Conservation (phyloP, 1,140 invertebrate genomes). For the Amyelois transitella region DNA sequence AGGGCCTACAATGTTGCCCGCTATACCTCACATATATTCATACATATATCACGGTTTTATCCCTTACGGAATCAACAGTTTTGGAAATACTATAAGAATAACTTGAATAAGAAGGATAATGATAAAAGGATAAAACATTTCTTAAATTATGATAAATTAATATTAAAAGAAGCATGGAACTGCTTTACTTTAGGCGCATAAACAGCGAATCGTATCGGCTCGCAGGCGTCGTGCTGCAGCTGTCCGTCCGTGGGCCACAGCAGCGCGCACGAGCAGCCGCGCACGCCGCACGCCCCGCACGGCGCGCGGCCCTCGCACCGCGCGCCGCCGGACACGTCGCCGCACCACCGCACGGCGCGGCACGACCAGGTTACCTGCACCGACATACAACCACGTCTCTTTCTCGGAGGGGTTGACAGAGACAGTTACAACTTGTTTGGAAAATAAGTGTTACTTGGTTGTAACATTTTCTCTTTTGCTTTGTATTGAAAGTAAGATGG, state of each 20-base stretch:
- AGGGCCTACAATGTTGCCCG: too few relatives aligned
- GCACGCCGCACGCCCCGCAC: constrained; percentile 25
- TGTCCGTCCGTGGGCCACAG: constrained; percentile 21
- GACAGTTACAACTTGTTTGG: not conserved
- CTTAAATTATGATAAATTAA: not conserved
- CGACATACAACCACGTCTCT: too few relatives aligned
- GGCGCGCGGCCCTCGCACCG: constrained; percentile 15
- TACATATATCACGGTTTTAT: too few relatives aligned
- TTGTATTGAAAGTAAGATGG: too few relatives aligned
- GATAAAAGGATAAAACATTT: too few relatives aligned
- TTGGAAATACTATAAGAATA: too few relatives aligned
- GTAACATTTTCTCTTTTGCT: too few relatives aligned
- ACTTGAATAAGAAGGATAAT: too few relatives aligned
- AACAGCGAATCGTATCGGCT: constrained; percentile 19
- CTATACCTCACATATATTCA: too few relatives aligned
- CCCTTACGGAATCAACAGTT: too few relatives aligned
- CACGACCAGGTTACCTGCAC: constrained; percentile 33
- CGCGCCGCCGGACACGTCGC: constrained; percentile 16
- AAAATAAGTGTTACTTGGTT: not conserved
- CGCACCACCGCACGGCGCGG: constrained; percentile 24
- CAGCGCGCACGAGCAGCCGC: constrained; percentile 30
- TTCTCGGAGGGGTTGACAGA: too few relatives aligned
- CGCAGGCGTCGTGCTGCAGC: constrained; percentile 8
- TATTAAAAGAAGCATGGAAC: not conserved
- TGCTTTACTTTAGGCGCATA: constrained; percentile 31